Percentiles rank a stretch among this genome's conserved stretches.
Conservation (phyloP, 1,140 invertebrate genomes). For the Littorina saxatilis region DNA sequence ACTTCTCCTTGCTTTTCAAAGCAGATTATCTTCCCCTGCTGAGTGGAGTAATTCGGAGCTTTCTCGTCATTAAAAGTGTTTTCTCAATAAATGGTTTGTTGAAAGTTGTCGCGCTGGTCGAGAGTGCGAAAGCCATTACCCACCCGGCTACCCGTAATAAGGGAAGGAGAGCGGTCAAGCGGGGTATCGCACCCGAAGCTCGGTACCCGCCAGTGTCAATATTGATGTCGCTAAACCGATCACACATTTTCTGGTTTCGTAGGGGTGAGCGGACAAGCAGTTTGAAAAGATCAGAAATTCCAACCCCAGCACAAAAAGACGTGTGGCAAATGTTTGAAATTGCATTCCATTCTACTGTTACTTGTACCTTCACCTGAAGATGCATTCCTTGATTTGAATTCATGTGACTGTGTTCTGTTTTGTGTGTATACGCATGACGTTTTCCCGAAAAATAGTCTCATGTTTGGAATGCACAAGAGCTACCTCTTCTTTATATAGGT, state of each 20-base stretch:
- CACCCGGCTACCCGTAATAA: neutral
- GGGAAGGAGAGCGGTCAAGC: neutral
- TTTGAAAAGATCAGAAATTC: too few relatives aligned
- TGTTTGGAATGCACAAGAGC: too few relatives aligned
- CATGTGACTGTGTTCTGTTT: too few relatives aligned
- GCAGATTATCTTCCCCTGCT: conserved; percentile 18
- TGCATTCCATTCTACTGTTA: too few relatives aligned
- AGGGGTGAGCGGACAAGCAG: too few relatives aligned
- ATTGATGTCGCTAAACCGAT: conserved; percentile 1
- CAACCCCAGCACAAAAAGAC: too few relatives aligned
- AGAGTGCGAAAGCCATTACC: neutral
- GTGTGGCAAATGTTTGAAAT: too few relatives aligned
- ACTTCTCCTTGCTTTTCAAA: conserved; percentile 5
- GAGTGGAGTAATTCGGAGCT: conserved; percentile 11
- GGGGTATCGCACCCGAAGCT: neutral
- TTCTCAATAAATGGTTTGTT: conserved; percentile 21
- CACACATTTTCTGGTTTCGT: neutral
- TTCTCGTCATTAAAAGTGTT: conserved; percentile 14
- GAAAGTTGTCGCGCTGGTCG: neutral
- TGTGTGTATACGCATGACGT: too few relatives aligned
- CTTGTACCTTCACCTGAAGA: too few relatives aligned
- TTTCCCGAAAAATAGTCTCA: too few relatives aligned
- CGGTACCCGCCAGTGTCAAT: neutral
- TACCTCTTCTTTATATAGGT: too few relatives aligned
- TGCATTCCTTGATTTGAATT: too few relatives aligned